These are phyloP conservation scores for Drosophila incognita DNA, from an alignment of 2,888 invertebrate species.

Conservation along the genomic window DNA sequence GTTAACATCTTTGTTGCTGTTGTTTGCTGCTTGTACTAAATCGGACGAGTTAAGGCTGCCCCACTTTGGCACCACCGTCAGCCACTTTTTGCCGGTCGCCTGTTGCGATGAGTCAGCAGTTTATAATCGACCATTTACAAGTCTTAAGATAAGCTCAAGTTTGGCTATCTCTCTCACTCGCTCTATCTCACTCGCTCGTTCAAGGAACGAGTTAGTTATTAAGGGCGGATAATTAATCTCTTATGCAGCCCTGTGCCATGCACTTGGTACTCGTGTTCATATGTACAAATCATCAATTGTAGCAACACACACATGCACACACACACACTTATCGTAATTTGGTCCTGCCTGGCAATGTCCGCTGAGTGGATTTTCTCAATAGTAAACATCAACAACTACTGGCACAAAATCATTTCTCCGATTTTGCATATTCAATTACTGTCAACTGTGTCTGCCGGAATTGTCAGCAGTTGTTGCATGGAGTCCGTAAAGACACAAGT, in stretches of 20 bases:
- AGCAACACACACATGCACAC: constrained; percentile 26
- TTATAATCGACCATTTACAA: constrained; percentile 50
- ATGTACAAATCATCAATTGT: constrained; percentile 49
- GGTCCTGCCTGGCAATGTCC: constrained; percentile 36
- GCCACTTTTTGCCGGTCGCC: constrained; percentile 20
- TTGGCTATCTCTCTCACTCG: background rate
- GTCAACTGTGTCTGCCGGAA: constrained; percentile 13
- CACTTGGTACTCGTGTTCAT: constrained; percentile 1
- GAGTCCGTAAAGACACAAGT: background rate
- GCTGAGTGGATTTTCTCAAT: constrained; percentile 28
- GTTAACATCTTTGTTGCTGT: constrained; percentile 54
- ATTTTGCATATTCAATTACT: constrained; percentile 43
- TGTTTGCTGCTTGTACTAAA: constrained; percentile 34
- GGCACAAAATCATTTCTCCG: background rate
- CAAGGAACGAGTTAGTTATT: background rate
- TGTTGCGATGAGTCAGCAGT: constrained; percentile 58
- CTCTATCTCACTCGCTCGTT: background rate
- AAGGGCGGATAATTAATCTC: constrained; percentile 35
- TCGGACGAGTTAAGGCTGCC: constrained; percentile 44
- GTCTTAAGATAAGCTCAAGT: constrained; percentile 45
- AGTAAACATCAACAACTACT: constrained; percentile 15
- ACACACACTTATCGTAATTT: constrained; percentile 30
- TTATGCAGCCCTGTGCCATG: constrained; percentile 22
- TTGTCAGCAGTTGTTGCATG: background rate
- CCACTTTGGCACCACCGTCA: constrained; percentile 15